These are phyloP conservation scores for Syncerus caffer DNA, from an alignment of 2,797 vertebrate genomes.

Conservation along the genomic window DNA sequence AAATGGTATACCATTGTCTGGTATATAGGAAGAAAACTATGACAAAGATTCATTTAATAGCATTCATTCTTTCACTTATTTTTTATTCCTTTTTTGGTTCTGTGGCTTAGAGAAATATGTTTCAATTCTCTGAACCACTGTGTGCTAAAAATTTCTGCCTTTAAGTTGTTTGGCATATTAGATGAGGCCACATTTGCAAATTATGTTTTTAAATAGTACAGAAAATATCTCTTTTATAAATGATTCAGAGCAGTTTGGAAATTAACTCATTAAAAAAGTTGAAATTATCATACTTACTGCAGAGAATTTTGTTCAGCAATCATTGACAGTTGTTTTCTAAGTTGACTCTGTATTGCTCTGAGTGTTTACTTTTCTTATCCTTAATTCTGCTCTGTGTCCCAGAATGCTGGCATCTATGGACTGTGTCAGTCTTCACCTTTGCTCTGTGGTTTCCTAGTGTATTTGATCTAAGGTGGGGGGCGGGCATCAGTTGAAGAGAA, in stretches of 20 bases:
- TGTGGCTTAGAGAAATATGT: background rate
- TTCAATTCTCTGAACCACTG: background rate
- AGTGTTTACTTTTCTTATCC: background rate
- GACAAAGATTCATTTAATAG: background rate
- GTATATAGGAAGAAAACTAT: background rate
- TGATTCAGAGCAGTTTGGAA: background rate
- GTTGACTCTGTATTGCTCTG: background rate
- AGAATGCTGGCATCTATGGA: background rate
- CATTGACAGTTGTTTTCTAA: background rate
- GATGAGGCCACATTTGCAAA: background rate
- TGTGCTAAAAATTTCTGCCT: background rate
- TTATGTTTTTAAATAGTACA: background rate
- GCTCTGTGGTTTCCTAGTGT: background rate
- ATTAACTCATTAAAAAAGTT: background rate
- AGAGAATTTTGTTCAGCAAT: background rate
- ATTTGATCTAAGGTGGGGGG: accelerated
- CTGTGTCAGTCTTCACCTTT: accelerated
- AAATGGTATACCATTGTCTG: background rate
- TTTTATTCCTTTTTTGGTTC: background rate
- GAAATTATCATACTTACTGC: background rate
- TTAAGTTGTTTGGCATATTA: background rate
- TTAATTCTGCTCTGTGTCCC: background rate
- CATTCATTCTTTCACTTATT: background rate
- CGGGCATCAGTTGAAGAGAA: background rate
- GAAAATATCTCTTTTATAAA: background rate